Conservation (phyloP, 2,888 invertebrate species). For the Camponotus fellah region DNA sequence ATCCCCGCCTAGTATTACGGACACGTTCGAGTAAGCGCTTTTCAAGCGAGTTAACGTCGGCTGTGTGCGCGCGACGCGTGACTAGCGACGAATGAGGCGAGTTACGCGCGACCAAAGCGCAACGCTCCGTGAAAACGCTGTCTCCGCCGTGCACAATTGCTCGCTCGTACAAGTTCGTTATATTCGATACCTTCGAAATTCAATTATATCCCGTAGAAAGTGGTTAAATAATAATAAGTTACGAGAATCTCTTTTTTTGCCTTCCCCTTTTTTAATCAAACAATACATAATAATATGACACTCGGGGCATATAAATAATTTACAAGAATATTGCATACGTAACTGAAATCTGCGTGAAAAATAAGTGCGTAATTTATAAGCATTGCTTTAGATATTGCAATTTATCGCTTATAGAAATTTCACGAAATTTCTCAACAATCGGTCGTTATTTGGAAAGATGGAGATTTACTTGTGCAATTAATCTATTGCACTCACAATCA, state of each 20-base stretch:
- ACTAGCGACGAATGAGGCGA: constrained; percentile 81
- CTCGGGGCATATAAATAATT: neutral
- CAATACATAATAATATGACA: neutral
- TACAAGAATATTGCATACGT: neutral
- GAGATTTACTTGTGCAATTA: neutral
- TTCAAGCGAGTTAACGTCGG: constrained; percentile 58
- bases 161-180: constrained; percentile 31
- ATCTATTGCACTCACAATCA: neutral
- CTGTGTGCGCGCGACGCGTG: constrained; percentile 75
- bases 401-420: neutral
- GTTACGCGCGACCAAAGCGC: constrained; percentile 79
- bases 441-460: neutral
- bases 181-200: constrained; percentile 50
- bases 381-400: neutral
- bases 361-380: neutral
- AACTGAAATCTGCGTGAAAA: neutral
- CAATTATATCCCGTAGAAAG: constrained; percentile 6
- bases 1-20: constrained; percentile 46
- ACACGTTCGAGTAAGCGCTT: constrained; percentile 54
- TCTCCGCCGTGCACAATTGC: constrained; percentile 55
- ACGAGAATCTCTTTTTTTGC: neutral
- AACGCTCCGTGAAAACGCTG: constrained; percentile 79
- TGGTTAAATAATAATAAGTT: neutral
- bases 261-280: constrained; percentile 6
- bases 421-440: neutral